Conservation (phyloP, 2,797 vertebrate genomes). For the Sarcoramphus papa region DNA sequence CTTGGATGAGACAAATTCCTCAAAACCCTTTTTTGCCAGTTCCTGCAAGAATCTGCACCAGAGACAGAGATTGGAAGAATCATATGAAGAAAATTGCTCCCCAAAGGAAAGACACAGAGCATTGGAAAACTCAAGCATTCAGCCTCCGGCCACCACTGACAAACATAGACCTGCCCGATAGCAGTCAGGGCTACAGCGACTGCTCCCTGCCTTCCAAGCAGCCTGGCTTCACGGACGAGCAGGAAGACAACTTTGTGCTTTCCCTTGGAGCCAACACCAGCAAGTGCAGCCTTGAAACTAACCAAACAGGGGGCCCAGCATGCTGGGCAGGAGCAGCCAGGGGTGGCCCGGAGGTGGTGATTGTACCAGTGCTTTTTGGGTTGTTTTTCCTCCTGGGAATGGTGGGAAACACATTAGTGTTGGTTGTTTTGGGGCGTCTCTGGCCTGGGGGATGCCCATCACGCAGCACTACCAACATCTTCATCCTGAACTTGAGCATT, state of each 20-base stretch:
- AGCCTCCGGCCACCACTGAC: background rate
- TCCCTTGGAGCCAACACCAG: background rate
- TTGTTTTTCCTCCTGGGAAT: conserved; percentile 83
- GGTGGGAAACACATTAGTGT: conserved; percentile 80
- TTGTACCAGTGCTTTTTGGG: conserved; percentile 81
- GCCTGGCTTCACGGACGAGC: conserved; percentile 3
- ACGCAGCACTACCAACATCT: conserved; percentile 79
- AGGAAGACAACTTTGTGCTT: background rate
- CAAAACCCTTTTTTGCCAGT: background rate
- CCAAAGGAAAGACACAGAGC: background rate
- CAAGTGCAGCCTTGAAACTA: background rate
- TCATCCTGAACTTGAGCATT: conserved; percentile 85
- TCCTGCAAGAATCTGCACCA: background rate
- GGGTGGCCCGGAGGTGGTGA: conserved; percentile 69
- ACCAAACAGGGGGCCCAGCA: background rate
- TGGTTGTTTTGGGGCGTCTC: conserved; percentile 77
- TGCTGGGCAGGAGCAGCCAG: background rate
- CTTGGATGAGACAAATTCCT: background rate
- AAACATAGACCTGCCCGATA: background rate
- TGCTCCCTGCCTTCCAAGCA: background rate
- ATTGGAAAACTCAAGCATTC: background rate
- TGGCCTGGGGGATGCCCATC: conserved; percentile 39
- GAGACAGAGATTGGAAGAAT: background rate
- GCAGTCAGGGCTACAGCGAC: background rate
- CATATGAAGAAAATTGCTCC: background rate